Percentiles rank a stretch among this genome's conserved stretches.
These are phyloP conservation scores for Alcedo quadribrachys DNA, from an alignment of 2,797 vertebrate species.

Conservation along the genomic window DNA sequence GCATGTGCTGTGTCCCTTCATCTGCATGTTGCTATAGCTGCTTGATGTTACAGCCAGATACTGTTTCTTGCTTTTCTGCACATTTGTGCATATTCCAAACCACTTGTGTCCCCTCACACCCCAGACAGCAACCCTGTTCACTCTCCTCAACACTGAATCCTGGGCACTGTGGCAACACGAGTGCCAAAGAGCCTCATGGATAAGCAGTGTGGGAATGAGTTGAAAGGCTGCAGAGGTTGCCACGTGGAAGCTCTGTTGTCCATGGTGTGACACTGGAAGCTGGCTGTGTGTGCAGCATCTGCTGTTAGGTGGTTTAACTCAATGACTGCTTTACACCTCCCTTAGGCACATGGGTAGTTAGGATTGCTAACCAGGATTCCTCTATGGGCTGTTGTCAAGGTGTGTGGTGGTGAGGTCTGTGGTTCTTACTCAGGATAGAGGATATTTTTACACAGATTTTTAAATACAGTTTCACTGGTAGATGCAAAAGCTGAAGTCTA, in stretches of 20 bases:
- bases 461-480: background rate
- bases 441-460: background rate
- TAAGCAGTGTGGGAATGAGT: background rate
- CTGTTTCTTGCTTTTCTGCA: background rate
- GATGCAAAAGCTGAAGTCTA: background rate
- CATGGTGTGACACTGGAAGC: background rate
- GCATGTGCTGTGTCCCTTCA: background rate
- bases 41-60: background rate
- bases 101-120: background rate
- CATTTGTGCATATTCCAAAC: accelerated
- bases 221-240: background rate
- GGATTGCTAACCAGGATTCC: background rate
- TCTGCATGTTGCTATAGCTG: background rate
- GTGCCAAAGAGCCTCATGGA: background rate
- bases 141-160: background rate
- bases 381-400: background rate
- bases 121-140: background rate
- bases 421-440: background rate
- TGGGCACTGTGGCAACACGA: background rate
- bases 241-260: background rate
- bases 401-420: background rate
- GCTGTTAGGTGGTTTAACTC: background rate
- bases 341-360: background rate
- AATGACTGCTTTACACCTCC: background rate
- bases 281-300: background rate